These are phyloP conservation scores for Sapajus apella DNA, from an alignment of 2,113 vertebrate species.

Conservation along the genomic window DNA sequence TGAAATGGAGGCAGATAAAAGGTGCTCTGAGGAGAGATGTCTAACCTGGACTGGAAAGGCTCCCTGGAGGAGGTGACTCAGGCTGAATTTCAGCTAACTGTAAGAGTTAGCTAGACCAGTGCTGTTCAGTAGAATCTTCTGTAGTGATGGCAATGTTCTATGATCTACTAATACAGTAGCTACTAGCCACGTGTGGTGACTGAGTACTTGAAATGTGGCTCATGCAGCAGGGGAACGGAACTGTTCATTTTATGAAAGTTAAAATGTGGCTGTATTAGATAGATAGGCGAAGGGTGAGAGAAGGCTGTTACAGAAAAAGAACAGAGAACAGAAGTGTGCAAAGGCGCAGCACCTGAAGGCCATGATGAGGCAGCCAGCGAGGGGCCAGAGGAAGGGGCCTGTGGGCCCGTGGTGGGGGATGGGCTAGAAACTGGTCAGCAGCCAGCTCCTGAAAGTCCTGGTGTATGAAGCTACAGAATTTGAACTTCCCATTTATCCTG, in stretches of 20 bases:
- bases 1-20: neutral
- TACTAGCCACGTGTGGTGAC: accelerated
- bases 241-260: neutral
- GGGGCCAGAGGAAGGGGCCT: neutral
- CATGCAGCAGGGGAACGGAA: neutral
- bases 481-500: neutral
- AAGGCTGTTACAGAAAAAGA: neutral
- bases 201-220: neutral
- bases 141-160: neutral
- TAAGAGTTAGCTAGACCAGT: neutral
- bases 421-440: too few relatives aligned
- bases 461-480: neutral
- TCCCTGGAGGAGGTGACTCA: neutral
- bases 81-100: neutral
- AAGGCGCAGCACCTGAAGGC: neutral
- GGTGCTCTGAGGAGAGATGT: neutral
- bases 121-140: neutral
- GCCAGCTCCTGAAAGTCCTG: neutral
- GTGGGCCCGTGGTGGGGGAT: neutral
- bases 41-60: neutral
- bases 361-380: accelerated
- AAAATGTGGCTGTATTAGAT: neutral
- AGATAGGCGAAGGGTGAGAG: neutral
- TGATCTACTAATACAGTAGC: neutral
- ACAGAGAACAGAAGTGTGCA: neutral